phyloP scores from a whole-genome alignment of 2,113 vertebrate species.

The Sphyrna mokarran region DNA sequence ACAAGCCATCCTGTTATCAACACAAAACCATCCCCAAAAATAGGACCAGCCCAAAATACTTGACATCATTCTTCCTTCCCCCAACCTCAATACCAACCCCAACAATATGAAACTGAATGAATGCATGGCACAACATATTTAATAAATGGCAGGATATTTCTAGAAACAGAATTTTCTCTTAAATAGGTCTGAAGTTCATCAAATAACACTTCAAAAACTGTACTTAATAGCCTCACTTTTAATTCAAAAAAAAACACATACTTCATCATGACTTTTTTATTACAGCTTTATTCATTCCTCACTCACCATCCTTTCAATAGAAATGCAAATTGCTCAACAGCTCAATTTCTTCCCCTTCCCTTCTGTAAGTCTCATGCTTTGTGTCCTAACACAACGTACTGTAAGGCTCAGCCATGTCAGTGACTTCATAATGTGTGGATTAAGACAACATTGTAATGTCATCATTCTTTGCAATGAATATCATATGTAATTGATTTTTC shows the following conservation, averaged over 20 bases:
- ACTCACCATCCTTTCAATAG: no score
- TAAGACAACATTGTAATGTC: constrained; percentile 99
- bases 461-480: constrained; percentile 99
- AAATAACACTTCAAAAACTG: background rate
- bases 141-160: constrained; percentile 42
- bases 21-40: constrained; percentile 45
- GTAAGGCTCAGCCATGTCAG: constrained; percentile 99
- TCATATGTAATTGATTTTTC: constrained; percentile 99
- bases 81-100: background rate
- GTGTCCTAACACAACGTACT: constrained; percentile 99
- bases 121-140: no score
- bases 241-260: background rate
- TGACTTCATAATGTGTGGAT: constrained; percentile 99
- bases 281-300: background rate
- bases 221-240: background rate
- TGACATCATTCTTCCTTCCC: constrained; percentile 41
- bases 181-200: background rate
- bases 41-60: constrained; percentile 41
- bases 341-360: constrained; percentile 47
- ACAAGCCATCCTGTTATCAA: constrained; percentile 37
- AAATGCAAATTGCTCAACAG: background rate
- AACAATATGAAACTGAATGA: no score
- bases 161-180: constrained; percentile 42
- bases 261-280: background rate
- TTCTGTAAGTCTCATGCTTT: constrained; percentile 72